Evolutionary conservation across 2,797 vertebrate genomes (phyloP).

Genomic region (Melopsittacus undulatus): DNA sequence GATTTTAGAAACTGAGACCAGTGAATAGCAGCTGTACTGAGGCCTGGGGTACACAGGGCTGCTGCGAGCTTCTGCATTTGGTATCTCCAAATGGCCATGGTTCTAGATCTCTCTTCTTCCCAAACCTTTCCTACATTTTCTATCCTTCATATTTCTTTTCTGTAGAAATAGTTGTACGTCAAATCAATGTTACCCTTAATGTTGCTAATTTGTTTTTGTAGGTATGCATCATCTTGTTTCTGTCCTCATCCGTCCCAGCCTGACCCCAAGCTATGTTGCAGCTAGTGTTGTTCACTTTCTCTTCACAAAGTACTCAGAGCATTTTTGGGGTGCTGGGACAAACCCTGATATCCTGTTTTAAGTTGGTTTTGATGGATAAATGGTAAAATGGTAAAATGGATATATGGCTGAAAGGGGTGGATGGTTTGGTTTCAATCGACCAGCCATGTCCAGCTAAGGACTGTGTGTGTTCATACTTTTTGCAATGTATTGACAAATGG

Average conservation of each 20-base stretch:
- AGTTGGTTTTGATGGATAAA: neutral
- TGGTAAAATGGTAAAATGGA: neutral
- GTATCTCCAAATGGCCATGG: fast-evolving
- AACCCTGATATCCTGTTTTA: neutral
- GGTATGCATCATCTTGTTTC: fast-evolving
- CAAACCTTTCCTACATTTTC: neutral
- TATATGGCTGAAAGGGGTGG: neutral
- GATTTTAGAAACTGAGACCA: neutral
- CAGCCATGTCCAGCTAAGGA: fast-evolving
- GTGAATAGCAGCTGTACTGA: neutral
- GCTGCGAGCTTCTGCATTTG: fast-evolving
- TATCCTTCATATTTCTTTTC: neutral
- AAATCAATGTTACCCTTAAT: neutral
- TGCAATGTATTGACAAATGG: neutral
- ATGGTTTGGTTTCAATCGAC: neutral
- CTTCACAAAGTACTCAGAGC: neutral
- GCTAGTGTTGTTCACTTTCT: neutral
- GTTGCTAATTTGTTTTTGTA: neutral
- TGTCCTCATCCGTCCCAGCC: neutral
- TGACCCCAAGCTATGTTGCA: fast-evolving
- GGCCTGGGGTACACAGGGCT: neutral
- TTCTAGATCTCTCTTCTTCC: neutral
- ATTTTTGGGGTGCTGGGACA: neutral
- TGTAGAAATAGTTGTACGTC: neutral
- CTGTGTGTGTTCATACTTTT: neutral